Evolutionary conservation across 1,140 invertebrate species (phyloP), one percentile per base, ranked within the genome.

Genomic region (Eciton burchellii): DNA sequence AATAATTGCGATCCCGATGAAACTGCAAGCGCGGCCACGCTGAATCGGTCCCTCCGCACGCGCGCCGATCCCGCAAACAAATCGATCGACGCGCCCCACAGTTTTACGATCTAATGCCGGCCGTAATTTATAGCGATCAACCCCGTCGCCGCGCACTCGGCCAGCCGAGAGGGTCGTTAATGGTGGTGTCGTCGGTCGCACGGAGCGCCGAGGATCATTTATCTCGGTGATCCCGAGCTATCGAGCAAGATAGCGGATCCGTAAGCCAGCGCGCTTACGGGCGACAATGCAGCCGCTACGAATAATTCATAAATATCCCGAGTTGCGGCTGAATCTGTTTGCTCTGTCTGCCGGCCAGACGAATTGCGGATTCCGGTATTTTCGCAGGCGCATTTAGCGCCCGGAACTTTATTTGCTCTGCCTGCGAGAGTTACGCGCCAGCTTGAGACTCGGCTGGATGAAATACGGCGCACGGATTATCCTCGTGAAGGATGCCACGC

Each of bases 61-160:
- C 29, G 45, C 74, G 74, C 43, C 74, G 74, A 79, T 79, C 74
- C 49, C 74, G 72, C 86, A 74, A 76, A 29, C 54, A 84, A 88
- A 88, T 88, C 68, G 83, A 79, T 49, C 11, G 45, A 79, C 60
- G 63, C 74, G 76, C 76, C 85, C 76, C 70, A 29, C 57, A 62
- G 60, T 82, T 88, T 76, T 54, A 65, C 65, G 71, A 54, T 62
- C 52, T 68, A 83, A 84, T 88, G 71, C 74, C 83, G 43, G 11
- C 21, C 54, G 79, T 88, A 88, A 88, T 88, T 88, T 84, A 88
- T 88, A 83, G 57, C 82, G 29, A 47, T 84, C 74, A 60, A 88
- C 65, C 70, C 70, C 43, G 60, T 52, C 54, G 11, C 65, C 57
- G 73, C 26, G 49, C 63, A 68, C 57, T 82, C 68, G 60, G 16